Percentiles rank a stretch among this genome's conserved stretches.
Conservation (phyloP, 2,888 invertebrate genomes). For the Drepanosiphum platanoidis region DNA sequence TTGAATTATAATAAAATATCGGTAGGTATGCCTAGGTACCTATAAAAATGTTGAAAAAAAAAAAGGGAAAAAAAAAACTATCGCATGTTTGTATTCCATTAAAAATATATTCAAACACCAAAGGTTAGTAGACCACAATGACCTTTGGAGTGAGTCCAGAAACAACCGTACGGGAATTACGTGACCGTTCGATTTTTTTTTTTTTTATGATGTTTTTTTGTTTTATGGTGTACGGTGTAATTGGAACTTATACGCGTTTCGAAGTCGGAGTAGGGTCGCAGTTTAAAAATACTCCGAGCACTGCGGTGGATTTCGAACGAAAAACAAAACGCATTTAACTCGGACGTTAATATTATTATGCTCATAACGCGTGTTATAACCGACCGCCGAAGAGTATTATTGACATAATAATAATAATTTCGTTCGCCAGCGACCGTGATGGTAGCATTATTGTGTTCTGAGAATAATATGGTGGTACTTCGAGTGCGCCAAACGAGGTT, state of each 20-base stretch:
- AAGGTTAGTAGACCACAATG: conserved; percentile 30
- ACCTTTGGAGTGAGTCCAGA: conserved; percentile 53
- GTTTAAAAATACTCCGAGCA: conserved; percentile 35
- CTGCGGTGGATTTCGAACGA: neutral
- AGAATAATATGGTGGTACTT: neutral
- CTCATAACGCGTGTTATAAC: neutral
- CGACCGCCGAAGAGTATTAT: neutral
- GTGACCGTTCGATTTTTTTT: conserved; percentile 28
- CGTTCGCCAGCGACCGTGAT: neutral
- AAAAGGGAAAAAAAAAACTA: neutral
- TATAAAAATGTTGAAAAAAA: neutral
- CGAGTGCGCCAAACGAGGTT: neutral
- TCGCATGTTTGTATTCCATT: conserved; percentile 16
- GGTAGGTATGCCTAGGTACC: neutral
- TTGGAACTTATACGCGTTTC: neutral
- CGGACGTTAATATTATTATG: neutral
- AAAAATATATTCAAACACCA: conserved; percentile 1
- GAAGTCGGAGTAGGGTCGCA: conserved; percentile 2
- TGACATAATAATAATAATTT: neutral
- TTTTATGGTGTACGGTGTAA: neutral
- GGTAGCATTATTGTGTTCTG: neutral
- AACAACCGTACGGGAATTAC: neutral
- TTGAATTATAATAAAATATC: neutral
- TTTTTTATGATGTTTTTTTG: conserved; percentile 15
- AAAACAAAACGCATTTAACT: neutral